A percentile compares a stretch with the other conserved stretches of the same genome.
Conservation (phyloP, 2,888 invertebrate species). For the Chrysomela aeneicollis region DNA sequence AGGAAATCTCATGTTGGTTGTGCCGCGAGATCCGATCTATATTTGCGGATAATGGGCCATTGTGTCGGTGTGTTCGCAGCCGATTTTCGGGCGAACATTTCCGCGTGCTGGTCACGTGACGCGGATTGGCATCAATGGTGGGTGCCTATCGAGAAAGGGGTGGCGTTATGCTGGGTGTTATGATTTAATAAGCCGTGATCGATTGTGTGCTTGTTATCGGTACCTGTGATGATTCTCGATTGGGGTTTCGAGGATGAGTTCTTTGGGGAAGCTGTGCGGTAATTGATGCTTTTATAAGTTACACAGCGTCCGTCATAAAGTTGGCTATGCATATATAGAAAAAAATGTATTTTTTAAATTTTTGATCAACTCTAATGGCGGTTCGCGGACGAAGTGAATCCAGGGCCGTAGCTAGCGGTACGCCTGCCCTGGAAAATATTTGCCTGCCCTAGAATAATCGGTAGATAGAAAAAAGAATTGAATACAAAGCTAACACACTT, state of each 20-base stretch:
- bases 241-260: not conserved
- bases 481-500: too few species aligned
- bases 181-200: conserved; percentile 10
- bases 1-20: conserved; percentile 25
- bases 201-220: not conserved
- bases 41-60: conserved; percentile 50
- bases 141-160: conserved; percentile 23
- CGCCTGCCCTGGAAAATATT: too few species aligned
- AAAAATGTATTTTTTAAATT: too few species aligned
- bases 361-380: too few species aligned
- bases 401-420: too few species aligned
- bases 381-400: too few species aligned
- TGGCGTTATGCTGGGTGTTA: conserved; percentile 8
- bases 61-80: conserved; percentile 49
- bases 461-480: too few species aligned
- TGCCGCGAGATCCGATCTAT: conserved; percentile 45
- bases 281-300: too few species aligned
- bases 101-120: conserved; percentile 52
- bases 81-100: conserved; percentile 52
- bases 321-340: too few species aligned
- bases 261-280: too few species aligned
- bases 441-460: too few species aligned
- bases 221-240: not conserved
- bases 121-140: conserved; percentile 30
- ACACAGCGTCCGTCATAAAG: too few species aligned